These are phyloP conservation scores for Ornithorhynchus anatinus DNA, from an alignment of 2,113 vertebrate species.

Conservation along the genomic window DNA sequence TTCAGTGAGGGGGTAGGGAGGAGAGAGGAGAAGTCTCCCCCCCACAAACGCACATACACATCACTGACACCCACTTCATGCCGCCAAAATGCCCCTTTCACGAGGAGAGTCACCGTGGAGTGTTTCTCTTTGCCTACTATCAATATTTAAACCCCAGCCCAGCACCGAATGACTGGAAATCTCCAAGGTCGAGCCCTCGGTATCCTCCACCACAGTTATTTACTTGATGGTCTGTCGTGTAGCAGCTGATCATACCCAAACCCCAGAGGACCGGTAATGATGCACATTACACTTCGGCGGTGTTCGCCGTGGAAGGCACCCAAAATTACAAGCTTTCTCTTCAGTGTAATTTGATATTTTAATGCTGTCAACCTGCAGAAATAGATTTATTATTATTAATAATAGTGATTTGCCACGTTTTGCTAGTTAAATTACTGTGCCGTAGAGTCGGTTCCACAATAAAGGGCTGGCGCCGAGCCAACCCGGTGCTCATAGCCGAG, in stretches of 20 bases:
- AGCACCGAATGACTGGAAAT: slow-evolving; percentile 44
- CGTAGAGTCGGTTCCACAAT: slow-evolving; percentile 69
- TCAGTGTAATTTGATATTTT: slow-evolving; percentile 67
- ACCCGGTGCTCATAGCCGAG: slow-evolving; percentile 65
- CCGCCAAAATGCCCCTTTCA: too few species aligned
- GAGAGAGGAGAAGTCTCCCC: too few species aligned
- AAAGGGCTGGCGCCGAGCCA: slow-evolving; percentile 64
- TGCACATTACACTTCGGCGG: slow-evolving; percentile 65
- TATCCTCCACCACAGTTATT: slow-evolving; percentile 7
- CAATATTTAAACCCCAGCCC: slow-evolving; percentile 58
- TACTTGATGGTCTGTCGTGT: slow-evolving; percentile 47
- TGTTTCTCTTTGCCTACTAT: slow-evolving; percentile 27
- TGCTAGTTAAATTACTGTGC: slow-evolving; percentile 71
- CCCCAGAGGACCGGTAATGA: slow-evolving; percentile 67
- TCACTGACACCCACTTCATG: too few species aligned
- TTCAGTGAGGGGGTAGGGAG: too few species aligned
- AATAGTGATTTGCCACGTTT: slow-evolving; percentile 71
- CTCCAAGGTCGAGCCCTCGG: slow-evolving; percentile 8
- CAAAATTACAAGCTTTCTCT: slow-evolving; percentile 64
- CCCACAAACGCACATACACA: too few species aligned
- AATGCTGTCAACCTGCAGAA: slow-evolving; percentile 69
- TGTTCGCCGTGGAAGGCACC: slow-evolving; percentile 56
- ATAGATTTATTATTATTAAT: slow-evolving; percentile 72
- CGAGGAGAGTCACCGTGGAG: too few species aligned
- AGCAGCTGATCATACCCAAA: slow-evolving; percentile 50